phyloP scores from a whole-genome alignment of 1,140 invertebrate genomes.

The Formica exsecta region DNA sequence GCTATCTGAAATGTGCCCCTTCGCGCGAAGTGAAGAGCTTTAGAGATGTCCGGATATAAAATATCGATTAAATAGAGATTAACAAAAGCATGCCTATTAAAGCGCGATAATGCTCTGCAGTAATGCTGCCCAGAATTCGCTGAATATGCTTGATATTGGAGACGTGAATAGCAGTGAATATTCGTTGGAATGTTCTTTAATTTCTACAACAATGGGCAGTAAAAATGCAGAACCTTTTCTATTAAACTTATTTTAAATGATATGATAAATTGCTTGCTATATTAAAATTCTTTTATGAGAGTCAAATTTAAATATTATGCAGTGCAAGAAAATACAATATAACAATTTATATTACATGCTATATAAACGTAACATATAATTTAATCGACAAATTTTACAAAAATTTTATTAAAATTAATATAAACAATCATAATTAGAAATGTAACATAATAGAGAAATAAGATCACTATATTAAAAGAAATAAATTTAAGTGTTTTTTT shows the following conservation, averaged over 20 bases:
- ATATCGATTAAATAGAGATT: slow-evolving; percentile 51
- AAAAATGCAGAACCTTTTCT: slow-evolving; percentile 22
- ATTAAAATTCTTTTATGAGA: background rate
- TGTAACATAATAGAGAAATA: background rate
- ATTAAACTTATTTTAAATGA: background rate
- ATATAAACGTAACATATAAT: background rate
- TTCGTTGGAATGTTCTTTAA: slow-evolving; percentile 28
- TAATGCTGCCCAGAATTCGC: background rate
- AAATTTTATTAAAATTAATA: background rate
- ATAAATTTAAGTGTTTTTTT: background rate
- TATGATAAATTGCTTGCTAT: slow-evolving; percentile 15
- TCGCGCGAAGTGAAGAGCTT: slow-evolving; percentile 12
- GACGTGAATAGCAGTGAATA: slow-evolving; percentile 13
- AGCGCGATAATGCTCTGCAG: slow-evolving; percentile 28
- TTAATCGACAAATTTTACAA: background rate
- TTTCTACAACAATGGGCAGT: background rate
- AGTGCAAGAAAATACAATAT: background rate
- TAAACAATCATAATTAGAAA: background rate
- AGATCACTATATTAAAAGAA: background rate
- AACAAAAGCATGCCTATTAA: slow-evolving; percentile 46
- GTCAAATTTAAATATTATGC: background rate
- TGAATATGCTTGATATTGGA: slow-evolving; percentile 30
- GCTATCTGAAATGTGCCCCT: background rate
- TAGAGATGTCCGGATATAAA: slow-evolving; percentile 9
- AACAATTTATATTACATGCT: background rate